A percentile compares a stretch with the other conserved stretches of the same genome.
These are phyloP conservation scores for Lordiphosa mommai DNA, from an alignment of 1,140 invertebrate genomes.

Conservation along the genomic window DNA sequence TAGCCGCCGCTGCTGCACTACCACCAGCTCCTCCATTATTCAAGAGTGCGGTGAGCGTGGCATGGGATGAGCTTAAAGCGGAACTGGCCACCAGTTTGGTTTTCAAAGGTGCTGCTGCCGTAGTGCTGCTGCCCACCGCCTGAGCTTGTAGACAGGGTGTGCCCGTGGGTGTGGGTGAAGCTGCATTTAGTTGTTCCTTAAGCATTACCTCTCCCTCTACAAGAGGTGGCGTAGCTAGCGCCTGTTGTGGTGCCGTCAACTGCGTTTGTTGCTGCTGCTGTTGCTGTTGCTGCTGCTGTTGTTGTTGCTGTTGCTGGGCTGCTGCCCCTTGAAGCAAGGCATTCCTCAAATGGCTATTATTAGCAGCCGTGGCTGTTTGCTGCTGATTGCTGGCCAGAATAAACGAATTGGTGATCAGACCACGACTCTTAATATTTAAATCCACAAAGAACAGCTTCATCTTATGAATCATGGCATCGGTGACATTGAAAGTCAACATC, in stretches of 20 bases:
- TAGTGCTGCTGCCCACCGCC: constrained; percentile 49
- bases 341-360: constrained; percentile 58
- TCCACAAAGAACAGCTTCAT: constrained; percentile 76
- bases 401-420: constrained; percentile 72
- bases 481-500: constrained; percentile 68
- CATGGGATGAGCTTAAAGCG: constrained; percentile 73
- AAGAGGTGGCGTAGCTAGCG: not conserved
- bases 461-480: constrained; percentile 74
- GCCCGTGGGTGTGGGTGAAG: constrained; percentile 10
- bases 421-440: constrained; percentile 76
- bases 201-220: constrained; percentile 16
- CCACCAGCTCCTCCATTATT: constrained; percentile 49
- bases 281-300: constrained; percentile 7
- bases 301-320: constrained; percentile 25
- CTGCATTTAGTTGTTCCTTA: constrained; percentile 34
- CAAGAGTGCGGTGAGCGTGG: constrained; percentile 70
- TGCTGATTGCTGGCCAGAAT: constrained; percentile 40
- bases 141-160: constrained; percentile 55
- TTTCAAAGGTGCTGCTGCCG: constrained; percentile 19
- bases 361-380: constrained; percentile 17
- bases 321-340: constrained; percentile 43
- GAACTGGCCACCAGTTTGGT: constrained; percentile 38
- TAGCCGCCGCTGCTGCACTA: constrained; percentile 13
- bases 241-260: not conserved
- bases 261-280: constrained; percentile 15